A percentile compares a stretch with the other conserved stretches of the same genome.
Evolutionary conservation across 1,140 invertebrate species (phyloP).

Genomic region (Bombus fervidus): DNA sequence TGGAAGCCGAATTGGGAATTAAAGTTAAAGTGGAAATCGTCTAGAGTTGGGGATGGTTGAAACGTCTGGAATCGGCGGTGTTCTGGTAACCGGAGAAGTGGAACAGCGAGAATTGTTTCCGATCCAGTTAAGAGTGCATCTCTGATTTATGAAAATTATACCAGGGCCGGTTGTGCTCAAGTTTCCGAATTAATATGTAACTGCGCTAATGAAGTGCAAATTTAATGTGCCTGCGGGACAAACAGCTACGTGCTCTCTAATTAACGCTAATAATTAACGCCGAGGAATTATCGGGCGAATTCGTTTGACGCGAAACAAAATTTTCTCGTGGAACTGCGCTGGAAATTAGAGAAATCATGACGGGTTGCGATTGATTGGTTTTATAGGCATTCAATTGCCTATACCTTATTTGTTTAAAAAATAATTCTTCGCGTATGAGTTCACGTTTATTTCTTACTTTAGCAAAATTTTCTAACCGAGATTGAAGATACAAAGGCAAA

Average conservation of each 20-base stretch:
- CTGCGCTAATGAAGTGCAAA: constrained; percentile 52
- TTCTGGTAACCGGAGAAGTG: neutral
- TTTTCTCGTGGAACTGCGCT: neutral
- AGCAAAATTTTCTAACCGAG: no score
- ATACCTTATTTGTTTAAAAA: no score
- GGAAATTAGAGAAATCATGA: neutral
- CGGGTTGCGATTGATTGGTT: neutral
- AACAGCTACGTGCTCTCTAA: constrained; percentile 37
- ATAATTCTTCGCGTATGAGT: no score
- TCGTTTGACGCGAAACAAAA: neutral
- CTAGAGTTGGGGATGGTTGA: no score
- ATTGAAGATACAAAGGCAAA: no score
- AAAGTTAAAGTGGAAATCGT: constrained; percentile 35
- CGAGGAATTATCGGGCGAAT: constrained; percentile 38
- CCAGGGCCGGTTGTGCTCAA: constrained; percentile 15
- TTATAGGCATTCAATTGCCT: neutral
- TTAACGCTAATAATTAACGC: constrained; percentile 50
- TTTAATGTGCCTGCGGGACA: constrained; percentile 50
- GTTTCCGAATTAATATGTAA: constrained; percentile 51
- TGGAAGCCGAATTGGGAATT: constrained; percentile 18
- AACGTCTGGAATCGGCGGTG: neutral
- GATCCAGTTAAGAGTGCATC: constrained; percentile 38
- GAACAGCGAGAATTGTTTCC: constrained; percentile 37
- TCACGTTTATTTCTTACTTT: no score
- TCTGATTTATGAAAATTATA: constrained; percentile 57